Conservation (phyloP, 2,797 vertebrate species). For the Eulemur mongoz region DNA sequence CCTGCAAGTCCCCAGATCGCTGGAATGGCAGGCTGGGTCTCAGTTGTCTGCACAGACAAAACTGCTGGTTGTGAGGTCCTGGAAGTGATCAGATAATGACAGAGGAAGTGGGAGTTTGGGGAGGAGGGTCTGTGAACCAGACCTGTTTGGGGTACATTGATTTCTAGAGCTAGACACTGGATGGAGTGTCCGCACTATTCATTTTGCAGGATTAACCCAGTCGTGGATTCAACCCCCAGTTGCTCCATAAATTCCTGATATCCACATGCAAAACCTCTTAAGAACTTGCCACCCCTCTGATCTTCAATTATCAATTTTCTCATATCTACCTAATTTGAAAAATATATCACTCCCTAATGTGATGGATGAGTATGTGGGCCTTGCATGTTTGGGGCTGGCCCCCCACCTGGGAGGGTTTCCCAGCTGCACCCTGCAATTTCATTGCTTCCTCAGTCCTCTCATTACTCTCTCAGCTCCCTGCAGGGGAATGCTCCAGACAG, state of each 20-base stretch:
- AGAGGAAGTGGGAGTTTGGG: neutral
- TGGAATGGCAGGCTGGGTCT: neutral
- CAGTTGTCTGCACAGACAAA: neutral
- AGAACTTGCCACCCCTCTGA: neutral
- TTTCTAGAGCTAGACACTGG: neutral
- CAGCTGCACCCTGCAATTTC: accelerated
- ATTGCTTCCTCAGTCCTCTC: neutral
- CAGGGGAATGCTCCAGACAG: neutral
- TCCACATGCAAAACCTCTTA: neutral
- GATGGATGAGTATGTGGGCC: too few relatives aligned
- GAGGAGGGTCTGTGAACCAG: neutral
- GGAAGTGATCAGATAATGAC: neutral
- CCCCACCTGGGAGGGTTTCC: neutral
- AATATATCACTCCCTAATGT: neutral
- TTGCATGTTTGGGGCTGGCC: neutral
- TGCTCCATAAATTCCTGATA: neutral
- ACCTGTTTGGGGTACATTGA: neutral
- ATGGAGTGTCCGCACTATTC: neutral
- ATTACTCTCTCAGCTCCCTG: neutral
- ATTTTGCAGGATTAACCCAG: neutral
- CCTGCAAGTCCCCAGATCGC: accelerated
- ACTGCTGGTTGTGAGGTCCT: neutral
- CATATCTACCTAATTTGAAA: neutral
- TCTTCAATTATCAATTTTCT: neutral
- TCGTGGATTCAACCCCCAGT: neutral